Evolutionary conservation across 2,888 invertebrate species (phyloP).

Genomic region (Lottia gigantea): DNA sequence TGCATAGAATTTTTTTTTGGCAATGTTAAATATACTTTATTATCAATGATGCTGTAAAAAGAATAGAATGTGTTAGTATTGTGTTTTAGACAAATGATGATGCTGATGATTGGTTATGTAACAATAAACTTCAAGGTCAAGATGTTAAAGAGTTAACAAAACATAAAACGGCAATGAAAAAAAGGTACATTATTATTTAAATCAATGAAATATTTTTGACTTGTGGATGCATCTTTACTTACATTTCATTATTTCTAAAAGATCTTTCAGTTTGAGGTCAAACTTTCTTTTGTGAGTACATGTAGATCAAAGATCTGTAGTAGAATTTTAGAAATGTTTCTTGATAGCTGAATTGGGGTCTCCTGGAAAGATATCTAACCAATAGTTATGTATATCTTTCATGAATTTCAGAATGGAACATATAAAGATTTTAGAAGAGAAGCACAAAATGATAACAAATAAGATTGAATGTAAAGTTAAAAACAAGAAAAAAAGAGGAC

Average conservation of each 20-base stretch:
- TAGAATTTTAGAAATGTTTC: not conserved
- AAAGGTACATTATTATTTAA: not conserved
- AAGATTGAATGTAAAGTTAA: slow-evolving; percentile 11
- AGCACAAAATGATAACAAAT: not conserved
- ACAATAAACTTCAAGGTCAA: not conserved
- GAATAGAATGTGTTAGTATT: not conserved
- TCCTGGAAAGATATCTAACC: too few relatives aligned
- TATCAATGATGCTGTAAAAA: not conserved
- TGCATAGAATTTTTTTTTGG: not conserved
- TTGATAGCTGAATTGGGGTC: not conserved
- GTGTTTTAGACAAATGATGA: slow-evolving; percentile 8
- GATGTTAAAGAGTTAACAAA: not conserved
- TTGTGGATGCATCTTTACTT: too few relatives aligned
- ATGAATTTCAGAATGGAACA: slow-evolving; percentile 9
- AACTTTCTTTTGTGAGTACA: too few relatives aligned
- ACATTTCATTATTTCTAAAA: too few relatives aligned
- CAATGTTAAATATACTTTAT: not conserved
- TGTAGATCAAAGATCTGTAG: not conserved
- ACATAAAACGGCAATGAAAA: slow-evolving; percentile 1
- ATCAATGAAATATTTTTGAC: too few relatives aligned
- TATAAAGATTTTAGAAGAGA: slow-evolving; percentile 3
- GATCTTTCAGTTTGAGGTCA: too few relatives aligned
- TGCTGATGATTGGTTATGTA: not conserved
- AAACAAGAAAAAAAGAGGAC: not conserved
- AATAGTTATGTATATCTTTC: not conserved